Evolutionary conservation across 2,113 vertebrate genomes (phyloP), one percentile per base, ranked within the genome.

Genomic region (Elephantulus edwardii): DNA sequence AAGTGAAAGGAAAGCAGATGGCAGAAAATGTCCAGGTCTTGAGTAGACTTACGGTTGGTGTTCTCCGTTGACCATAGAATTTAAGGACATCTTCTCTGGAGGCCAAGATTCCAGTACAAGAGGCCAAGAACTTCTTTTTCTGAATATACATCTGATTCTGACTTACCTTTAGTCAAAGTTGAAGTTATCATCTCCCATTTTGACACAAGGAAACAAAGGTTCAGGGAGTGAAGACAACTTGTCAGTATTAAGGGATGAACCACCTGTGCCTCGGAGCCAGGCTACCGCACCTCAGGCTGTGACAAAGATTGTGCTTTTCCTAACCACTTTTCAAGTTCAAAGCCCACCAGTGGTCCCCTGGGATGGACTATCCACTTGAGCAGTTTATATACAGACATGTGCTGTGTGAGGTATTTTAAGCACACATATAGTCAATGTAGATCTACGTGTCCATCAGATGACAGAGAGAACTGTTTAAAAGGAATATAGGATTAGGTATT

Each of bases 331-430:
- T n/a, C n/a, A 54, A 16, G 28, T 24, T 54, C 28, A 20, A 78
- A 40, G 11, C 12, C 44, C 24, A 40, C 19, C 30, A 24, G 60
- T 28, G 35, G 10, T 40, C 26, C 3, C 2, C 16, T 40, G 35
- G 52, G 44, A 33, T 62, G 68, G 26, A 19, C 66, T 50, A n/a
- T 28, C 75, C 13, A 33, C 33, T 48, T 17, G 16, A 50, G 75
- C 10, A 78, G 26, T 54, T 42, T 9, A 38, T 16, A n/a, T n/a
- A 50, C 1, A 0, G 16, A 38, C 0, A 3, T 24, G 77, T 26
- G 16, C 1, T n/a, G 14, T 44, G 76, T 70, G 48, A 78, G 66
- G 24, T 11, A 30, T 22, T 38, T 6, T 14, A 30, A 3, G 2
- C 40, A 17, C 6, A 33, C 11, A 4, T 24, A 11, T 11, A 20